Percentiles rank a stretch among this genome's conserved stretches.
Conservation (phyloP, 2,888 invertebrate species). For the Machimus atricapillus region DNA sequence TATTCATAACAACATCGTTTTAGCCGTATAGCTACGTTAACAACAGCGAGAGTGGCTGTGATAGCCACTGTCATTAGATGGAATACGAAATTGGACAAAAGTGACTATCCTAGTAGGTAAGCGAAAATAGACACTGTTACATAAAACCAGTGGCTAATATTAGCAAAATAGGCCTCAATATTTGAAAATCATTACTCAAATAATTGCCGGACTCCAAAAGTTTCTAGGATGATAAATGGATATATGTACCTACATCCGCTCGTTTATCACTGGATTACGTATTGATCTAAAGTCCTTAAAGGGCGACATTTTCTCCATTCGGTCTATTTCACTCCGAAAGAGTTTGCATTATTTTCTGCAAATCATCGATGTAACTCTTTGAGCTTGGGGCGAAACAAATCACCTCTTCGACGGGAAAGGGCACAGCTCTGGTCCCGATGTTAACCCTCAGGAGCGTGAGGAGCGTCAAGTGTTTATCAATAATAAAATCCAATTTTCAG, state of each 20-base stretch:
- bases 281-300: neutral
- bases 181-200: too few relatives aligned
- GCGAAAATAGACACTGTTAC: too few relatives aligned
- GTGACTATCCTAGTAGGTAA: too few relatives aligned
- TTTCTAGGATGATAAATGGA: neutral
- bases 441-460: neutral
- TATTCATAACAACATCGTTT: too few relatives aligned
- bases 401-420: neutral
- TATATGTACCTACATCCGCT: neutral
- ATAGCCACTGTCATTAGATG: too few relatives aligned
- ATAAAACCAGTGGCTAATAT: too few relatives aligned
- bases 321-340: neutral
- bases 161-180: too few relatives aligned
- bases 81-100: too few relatives aligned
- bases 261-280: neutral
- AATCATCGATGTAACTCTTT: neutral
- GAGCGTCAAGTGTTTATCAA: neutral
- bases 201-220: neutral
- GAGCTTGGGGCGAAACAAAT: neutral
- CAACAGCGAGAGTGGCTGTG: too few relatives aligned
- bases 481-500: neutral
- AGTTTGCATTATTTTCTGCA: neutral
- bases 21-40: too few relatives aligned
- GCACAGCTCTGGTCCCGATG: neutral
- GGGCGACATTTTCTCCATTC: neutral